Conservation (phyloP, 2,797 vertebrate genomes). For the Nasua narica region DNA sequence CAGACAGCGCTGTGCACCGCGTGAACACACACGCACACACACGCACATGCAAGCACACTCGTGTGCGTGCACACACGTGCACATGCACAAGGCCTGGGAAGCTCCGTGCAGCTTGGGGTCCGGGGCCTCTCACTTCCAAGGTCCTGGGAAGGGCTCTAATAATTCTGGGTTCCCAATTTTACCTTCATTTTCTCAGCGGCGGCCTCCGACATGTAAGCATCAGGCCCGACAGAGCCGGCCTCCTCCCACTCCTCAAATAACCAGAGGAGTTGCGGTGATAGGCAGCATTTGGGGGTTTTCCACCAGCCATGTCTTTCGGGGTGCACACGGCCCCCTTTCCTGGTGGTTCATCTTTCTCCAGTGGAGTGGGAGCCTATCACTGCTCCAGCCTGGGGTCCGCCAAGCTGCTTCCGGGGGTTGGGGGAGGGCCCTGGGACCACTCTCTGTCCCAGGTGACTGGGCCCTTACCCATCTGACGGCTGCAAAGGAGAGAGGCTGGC, state of each 20-base stretch:
- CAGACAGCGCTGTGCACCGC: too few relatives aligned
- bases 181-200: neutral
- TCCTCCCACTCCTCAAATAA: accelerated
- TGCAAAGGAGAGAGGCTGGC: slow-evolving; percentile 37
- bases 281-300: accelerated
- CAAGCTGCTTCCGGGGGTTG: neutral
- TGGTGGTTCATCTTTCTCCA: neutral
- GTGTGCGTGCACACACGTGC: accelerated
- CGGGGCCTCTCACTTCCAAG: neutral
- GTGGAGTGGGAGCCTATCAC: neutral
- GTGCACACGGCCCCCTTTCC: neutral
- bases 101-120: accelerated
- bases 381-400: neutral
- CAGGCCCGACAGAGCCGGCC: neutral
- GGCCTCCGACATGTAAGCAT: accelerated
- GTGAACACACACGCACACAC: neutral
- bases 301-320: neutral
- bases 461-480: slow-evolving; percentile 60
- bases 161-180: accelerated
- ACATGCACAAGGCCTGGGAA: neutral
- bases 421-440: neutral
- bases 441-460: neutral
- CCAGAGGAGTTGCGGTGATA: accelerated
- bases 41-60: accelerated
- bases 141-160: neutral